Evolutionary conservation across 2,888 invertebrate genomes (phyloP).

Genomic region (Furcula furcula): DNA sequence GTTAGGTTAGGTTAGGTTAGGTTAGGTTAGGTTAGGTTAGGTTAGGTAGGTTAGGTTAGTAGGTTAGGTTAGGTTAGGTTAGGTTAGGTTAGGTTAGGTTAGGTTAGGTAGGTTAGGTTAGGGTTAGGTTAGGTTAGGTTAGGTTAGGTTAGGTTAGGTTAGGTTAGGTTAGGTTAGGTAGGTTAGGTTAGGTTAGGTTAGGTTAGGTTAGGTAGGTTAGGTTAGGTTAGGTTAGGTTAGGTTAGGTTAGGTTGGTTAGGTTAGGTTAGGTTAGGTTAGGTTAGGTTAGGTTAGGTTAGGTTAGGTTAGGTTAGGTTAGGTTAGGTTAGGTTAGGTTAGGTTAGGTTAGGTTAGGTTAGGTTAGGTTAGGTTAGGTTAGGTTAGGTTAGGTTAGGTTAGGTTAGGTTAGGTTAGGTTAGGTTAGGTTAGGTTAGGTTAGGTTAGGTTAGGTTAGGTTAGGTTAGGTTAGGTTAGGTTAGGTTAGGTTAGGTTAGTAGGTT

Average conservation of each 20-base stretch:
- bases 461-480: constrained; percentile 9
- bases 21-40: constrained; percentile 25
- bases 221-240: constrained; percentile 10
- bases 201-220: constrained; percentile 4
- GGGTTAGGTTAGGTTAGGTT: constrained; percentile 26
- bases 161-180: constrained; percentile 7
- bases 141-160: constrained; percentile 28
- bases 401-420: constrained; percentile 4
- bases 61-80: constrained; percentile 23
- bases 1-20: constrained; percentile 27
- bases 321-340: constrained; percentile 4
- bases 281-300: constrained; percentile 7
- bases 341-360: constrained; percentile 5
- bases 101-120: constrained; percentile 21
- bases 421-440: constrained; percentile 6
- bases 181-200: constrained; percentile 3
- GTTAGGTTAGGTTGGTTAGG: constrained; percentile 8
- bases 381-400: constrained; percentile 8
- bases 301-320: constrained; percentile 6
- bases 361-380: constrained; percentile 7
- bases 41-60: constrained; percentile 18
- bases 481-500: constrained; percentile 3
- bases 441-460: constrained; percentile 8
- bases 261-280: constrained; percentile 7
- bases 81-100: constrained; percentile 25